These are phyloP conservation scores for Ptiloglossa arizonensis DNA, from an alignment of 1,140 invertebrate genomes.

Conservation along the genomic window DNA sequence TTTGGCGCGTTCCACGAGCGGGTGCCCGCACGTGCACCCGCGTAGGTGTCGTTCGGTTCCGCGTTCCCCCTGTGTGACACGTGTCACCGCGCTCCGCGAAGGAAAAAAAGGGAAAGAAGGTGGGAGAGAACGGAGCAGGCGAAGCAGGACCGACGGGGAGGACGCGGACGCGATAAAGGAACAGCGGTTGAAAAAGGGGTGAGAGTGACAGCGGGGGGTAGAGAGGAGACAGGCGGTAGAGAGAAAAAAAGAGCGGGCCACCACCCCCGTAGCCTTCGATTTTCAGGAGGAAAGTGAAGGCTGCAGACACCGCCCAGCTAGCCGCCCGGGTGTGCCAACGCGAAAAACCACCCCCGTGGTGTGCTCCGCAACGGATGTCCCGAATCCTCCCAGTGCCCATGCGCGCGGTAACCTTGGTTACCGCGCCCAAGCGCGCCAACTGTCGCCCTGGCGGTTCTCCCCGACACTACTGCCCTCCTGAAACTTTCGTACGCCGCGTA, in stretches of 20 bases:
- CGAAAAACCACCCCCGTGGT: slow-evolving; percentile 74
- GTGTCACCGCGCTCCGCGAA: slow-evolving; percentile 33
- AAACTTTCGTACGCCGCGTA: neutral
- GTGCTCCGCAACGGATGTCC: slow-evolving; percentile 65
- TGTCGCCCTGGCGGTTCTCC: slow-evolving; percentile 18
- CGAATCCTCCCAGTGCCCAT: slow-evolving; percentile 66
- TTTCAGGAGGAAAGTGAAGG: slow-evolving; percentile 67
- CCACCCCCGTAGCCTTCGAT: slow-evolving; percentile 66
- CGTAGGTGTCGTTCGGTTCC: neutral
- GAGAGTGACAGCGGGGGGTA: slow-evolving; percentile 2
- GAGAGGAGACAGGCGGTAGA: slow-evolving; percentile 17
- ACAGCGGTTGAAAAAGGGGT: neutral
- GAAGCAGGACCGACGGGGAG: too few relatives aligned
- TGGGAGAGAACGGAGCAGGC: neutral
- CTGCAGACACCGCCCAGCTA: slow-evolving; percentile 79
- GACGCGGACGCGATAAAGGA: neutral
- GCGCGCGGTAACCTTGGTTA: slow-evolving; percentile 58
- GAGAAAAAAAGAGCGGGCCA: slow-evolving; percentile 52
- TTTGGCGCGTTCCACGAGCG: slow-evolving; percentile 40
- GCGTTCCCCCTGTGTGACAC: slow-evolving; percentile 33
- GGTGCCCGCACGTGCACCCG: slow-evolving; percentile 33
- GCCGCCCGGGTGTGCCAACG: slow-evolving; percentile 75
- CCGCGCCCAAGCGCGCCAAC: slow-evolving; percentile 50
- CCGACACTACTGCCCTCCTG: slow-evolving; percentile 1
- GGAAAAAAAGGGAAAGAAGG: neutral